These are phyloP conservation scores for Deroplatys truncata DNA, from an alignment of 2,888 invertebrate species.

Conservation along the genomic window DNA sequence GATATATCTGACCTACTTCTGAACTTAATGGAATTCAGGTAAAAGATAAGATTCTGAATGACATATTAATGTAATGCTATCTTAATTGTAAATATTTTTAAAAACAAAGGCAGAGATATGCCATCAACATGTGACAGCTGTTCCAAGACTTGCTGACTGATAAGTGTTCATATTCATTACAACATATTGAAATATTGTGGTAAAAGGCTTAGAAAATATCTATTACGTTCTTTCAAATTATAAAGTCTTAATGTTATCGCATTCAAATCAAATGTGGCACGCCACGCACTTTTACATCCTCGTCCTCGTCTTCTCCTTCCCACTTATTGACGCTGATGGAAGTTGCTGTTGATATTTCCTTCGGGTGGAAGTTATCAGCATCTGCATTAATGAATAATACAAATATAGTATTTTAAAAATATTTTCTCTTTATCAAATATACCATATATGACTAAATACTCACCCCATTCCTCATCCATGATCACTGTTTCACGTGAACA, in stretches of 20 bases:
- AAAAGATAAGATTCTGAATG: background rate
- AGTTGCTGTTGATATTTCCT: conserved; percentile 57
- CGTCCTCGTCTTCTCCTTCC: conserved; percentile 87
- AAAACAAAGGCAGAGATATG: background rate
- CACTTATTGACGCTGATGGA: conserved; percentile 62
- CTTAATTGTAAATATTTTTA: background rate
- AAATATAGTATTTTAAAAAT: background rate
- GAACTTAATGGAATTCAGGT: background rate
- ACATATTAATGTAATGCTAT: background rate
- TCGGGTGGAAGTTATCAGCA: conserved; percentile 67
- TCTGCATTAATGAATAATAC: conserved; percentile 46
- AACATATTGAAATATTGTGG: too few relatives aligned
- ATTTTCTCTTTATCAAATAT: background rate
- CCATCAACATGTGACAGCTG: background rate
- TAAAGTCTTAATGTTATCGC: too few relatives aligned
- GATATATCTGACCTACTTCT: background rate
- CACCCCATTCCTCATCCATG: conserved; percentile 73
- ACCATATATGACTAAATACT: conserved; percentile 37
- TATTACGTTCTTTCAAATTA: too few relatives aligned
- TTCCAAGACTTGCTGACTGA: background rate
- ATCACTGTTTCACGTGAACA: conserved; percentile 26
- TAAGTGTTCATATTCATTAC: too few relatives aligned
- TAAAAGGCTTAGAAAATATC: too few relatives aligned
- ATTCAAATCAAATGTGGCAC: background rate
- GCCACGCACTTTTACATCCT: conserved; percentile 69